Base-by-base conservation (phyloP, 2,888 invertebrate species). In the Xylophagus ater region DNA sequence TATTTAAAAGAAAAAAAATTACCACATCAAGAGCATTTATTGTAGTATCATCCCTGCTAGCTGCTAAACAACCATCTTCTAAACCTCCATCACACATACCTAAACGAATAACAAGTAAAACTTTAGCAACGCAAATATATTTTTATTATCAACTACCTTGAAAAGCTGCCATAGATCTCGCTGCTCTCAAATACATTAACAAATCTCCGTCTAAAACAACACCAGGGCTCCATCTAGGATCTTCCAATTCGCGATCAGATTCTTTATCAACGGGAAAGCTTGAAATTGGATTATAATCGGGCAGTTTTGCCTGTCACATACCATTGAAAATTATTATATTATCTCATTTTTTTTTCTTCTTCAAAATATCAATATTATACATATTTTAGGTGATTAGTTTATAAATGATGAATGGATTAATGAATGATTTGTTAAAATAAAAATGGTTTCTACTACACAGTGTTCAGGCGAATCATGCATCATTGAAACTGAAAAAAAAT, bases 1-100 rank as follows among this genome's bases (percentile, higher is more conserved):
- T n/a, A 26, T 12, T 43, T 10, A 25, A 34, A 15, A 26, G 13
- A 28, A 18, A 14, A 26, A 29, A 37, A 25, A 34, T 31, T 67
- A 83, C 82, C 61, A 89, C 88, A 67, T 94, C 89, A 57, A 94
- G 75, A 47, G 96, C 96, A 71, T 93, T 94, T 58, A 93, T 89
- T 55, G 96, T 96, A 43, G 94, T 96, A 66, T 93, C 93, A 69
- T 96, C 96, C 62, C 93, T 76, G 57, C 90, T 89, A 55, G 94
- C 96, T 51, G 94, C 93, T 58, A 89, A 81, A 68, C 92, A 93
- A 57, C 94, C 94, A 68, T 96, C 94, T 67, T 94, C 94, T 38
- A 93, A 86, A 50, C 94, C 94, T 48, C 93, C 93, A 73, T 94
- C 93, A 75, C 94, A 94, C 92, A 96, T 93, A 55, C 94, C 92